phyloP scores from a whole-genome alignment of 2,888 invertebrate species.

The Trichogramma dendrolimi region DNA sequence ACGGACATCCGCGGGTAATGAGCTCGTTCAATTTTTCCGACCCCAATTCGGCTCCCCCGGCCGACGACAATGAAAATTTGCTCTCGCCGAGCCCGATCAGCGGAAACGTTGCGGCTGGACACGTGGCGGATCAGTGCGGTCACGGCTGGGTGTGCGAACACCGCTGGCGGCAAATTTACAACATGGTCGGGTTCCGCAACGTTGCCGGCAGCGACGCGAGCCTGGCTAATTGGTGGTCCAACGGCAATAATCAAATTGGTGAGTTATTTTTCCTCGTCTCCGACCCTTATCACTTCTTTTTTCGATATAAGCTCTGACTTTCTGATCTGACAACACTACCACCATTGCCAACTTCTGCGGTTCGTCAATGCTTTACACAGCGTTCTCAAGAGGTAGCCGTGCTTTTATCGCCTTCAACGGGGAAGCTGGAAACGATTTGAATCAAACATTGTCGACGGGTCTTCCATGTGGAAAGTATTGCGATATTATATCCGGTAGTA shows the following conservation, averaged over 20 bases:
- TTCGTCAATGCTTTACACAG: constrained; percentile 22
- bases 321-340: too few relatives aligned
- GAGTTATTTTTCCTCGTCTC: constrained; percentile 34
- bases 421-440: constrained; percentile 58
- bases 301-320: too few relatives aligned
- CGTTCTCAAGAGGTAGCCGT: constrained; percentile 30
- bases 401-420: constrained; percentile 72
- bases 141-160: constrained; percentile 52
- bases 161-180: constrained; percentile 47
- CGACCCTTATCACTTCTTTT: too few relatives aligned
- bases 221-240: constrained; percentile 54
- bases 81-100: constrained; percentile 47
- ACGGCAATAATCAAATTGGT: constrained; percentile 53
- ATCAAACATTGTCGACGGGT: constrained; percentile 62
- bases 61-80: constrained; percentile 45
- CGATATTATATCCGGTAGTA: constrained; percentile 74
- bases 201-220: constrained; percentile 40
- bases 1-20: constrained; percentile 58
- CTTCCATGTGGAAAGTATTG: constrained; percentile 76
- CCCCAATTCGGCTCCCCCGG: constrained; percentile 47
- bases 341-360: too few relatives aligned
- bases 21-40: constrained; percentile 54
- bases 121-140: constrained; percentile 36
- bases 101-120: constrained; percentile 28
- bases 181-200: constrained; percentile 51